Evolutionary conservation across 2,113 vertebrate species (phyloP), one percentile per base, ranked within the genome.

Genomic region (Indicator indicator): DNA sequence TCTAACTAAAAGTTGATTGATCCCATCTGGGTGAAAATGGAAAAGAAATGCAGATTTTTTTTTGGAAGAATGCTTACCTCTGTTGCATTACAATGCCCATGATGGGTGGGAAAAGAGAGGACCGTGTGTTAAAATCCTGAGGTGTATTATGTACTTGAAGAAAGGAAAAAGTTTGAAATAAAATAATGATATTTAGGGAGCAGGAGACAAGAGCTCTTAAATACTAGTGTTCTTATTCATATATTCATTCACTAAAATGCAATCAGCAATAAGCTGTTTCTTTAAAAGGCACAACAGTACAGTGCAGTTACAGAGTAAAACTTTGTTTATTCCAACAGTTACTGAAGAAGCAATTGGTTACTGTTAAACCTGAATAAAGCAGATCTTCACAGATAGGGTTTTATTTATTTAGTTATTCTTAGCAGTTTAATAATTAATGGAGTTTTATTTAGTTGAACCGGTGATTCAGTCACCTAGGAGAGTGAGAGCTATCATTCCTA

Each of bases 351-450:
- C 6, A 84, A 16, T 77, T 88, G 59, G 38, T 83, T 84, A 59
- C 2, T 4, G 38, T 80, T 70, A 82, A 90, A 75, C 32, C 60
- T 63, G 63, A 92, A 94, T 54, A 88, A 86, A 90, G 19, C 30
- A 71, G 36, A 83, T 40, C n/a, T 33, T 82, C 56, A 74, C 52
- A 77, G 62, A 87, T 74, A 26, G 83, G 67, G 69, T 11, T 72
- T 90, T 84, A 26, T 62, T 79, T 92, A 89, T 86, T 90, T 77
- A 83, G 78, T 70, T 32, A 26, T 26, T 24, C 32, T 7, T 74
- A 55, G 40, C 21, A 93, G 44, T n/a, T 95, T 50, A 50, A 62
- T 87, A 92, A 94, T 87, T 93, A 92, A 93, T 85, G 50, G 71
- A 67, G 62, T 69, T 86, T 91, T 38, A 32, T 94, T 85, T 96